Conservation (phyloP, 1,140 invertebrate species). For the Lanistes nyassanus region DNA sequence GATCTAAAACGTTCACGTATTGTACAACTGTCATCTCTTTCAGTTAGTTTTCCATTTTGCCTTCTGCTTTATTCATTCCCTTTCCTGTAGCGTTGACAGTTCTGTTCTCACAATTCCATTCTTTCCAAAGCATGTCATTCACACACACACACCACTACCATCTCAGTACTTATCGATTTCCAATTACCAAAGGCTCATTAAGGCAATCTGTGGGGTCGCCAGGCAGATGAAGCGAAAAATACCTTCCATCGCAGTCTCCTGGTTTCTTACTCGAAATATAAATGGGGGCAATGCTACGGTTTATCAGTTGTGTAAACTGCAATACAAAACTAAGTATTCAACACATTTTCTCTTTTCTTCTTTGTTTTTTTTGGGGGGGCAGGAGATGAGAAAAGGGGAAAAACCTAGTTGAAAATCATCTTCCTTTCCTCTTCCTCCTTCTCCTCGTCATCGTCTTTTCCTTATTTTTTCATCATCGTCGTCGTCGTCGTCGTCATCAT, state of each 20-base stretch:
- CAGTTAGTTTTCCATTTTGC: not conserved
- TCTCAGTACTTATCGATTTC: too few relatives aligned
- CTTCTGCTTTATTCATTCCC: not conserved
- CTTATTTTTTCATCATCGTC: not conserved
- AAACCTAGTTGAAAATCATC: not conserved
- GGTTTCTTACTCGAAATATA: not conserved
- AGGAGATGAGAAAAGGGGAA: not conserved
- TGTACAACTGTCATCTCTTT: not conserved
- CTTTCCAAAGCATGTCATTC: too few relatives aligned
- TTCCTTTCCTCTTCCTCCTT: not conserved
- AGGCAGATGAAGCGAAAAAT: too few relatives aligned
- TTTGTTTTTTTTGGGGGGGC: not conserved
- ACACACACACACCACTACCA: too few relatives aligned
- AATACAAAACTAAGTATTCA: not conserved
- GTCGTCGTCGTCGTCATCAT: conserved; percentile 2
- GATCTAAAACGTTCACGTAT: not conserved
- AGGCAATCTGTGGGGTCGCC: too few relatives aligned
- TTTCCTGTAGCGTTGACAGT: not conserved
- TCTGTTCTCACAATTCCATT: not conserved
- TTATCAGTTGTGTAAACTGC: not conserved
- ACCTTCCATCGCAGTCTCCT: too few relatives aligned
- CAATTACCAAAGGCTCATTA: too few relatives aligned
- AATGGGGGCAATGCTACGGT: not conserved
- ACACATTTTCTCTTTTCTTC: not conserved
- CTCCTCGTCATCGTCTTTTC: too few relatives aligned